Percentiles rank a stretch among this genome's conserved stretches.
These are phyloP conservation scores for Lagopus muta DNA, from an alignment of 2,113 vertebrate species.

Conservation along the genomic window DNA sequence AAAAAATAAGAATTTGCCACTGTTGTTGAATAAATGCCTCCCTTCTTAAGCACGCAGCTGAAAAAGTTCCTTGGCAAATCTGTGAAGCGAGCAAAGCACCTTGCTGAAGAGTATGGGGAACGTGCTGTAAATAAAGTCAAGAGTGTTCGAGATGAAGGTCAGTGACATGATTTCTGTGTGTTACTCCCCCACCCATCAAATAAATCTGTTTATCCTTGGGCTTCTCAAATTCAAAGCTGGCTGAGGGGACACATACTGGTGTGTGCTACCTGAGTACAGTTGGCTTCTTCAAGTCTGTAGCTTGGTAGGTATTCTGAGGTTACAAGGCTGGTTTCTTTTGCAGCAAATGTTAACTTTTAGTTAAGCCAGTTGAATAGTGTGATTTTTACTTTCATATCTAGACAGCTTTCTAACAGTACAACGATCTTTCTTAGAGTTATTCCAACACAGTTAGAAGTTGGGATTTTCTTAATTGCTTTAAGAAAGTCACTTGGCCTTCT, in stretches of 20 bases:
- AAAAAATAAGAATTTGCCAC: background rate
- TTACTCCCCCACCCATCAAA: background rate
- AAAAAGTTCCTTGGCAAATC: slow-evolving; percentile 98
- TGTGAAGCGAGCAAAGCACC: slow-evolving; percentile 95
- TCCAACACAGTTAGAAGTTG: background rate
- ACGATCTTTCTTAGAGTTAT: background rate
- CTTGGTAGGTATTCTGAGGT: background rate
- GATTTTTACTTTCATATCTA: background rate
- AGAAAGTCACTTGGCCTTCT: background rate
- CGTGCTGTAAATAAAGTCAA: slow-evolving; percentile 98
- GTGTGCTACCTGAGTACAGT: background rate
- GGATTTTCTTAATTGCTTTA: background rate
- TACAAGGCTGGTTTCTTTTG: background rate
- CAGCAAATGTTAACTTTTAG: background rate
- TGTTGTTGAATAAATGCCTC: background rate
- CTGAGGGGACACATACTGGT: background rate
- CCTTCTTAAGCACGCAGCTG: slow-evolving; percentile 87
- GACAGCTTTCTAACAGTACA: background rate
- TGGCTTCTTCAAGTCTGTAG: background rate
- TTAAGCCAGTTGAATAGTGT: background rate
- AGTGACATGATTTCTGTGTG: background rate
- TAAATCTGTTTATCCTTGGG: background rate
- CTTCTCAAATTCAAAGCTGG: background rate
- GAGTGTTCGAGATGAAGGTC: slow-evolving; percentile 97
- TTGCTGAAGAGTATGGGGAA: slow-evolving; percentile 97